Evolutionary conservation across 1,140 invertebrate genomes (phyloP), one percentile per base, ranked within the genome.

Genomic region (Conus ventricosus): DNA sequence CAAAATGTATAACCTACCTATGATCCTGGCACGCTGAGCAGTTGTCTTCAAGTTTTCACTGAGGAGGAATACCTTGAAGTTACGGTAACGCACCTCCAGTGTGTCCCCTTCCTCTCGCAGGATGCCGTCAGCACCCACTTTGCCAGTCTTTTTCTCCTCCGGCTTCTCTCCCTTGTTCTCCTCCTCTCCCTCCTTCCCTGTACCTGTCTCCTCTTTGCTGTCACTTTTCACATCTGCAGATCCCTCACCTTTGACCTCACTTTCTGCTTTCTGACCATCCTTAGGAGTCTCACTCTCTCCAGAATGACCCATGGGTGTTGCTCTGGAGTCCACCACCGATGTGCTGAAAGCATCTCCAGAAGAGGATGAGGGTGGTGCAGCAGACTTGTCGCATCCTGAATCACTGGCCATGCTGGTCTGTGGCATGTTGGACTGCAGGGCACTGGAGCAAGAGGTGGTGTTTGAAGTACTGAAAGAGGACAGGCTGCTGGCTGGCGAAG

Each of bases 31-130:
- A 88, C 98, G 96, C 57, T 98, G 97, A 54, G 97, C 96, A 90
- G 99, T 96, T 0, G 98, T 98, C 96, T 99, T 99, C 90, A 98
- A 98, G 87, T 97, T 97, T 94, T 99, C 99, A 94, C 99, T 99
- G 8, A 99, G 95, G 8, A 99, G 97, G 97, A 94, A 98, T 4
- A 99, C 96, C 80, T 97, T 96, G 93, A 99, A 99, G 88, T 97
- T 97, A 82, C 99, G 95, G 4, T 98, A 98, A 67, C 98, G 84
- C 11, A 92, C 80, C 17, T 91, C 87, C n/a, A 85, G 86, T 1
- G 39, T 23, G 10, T 87, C 87, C 5, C 67, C 54, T 17, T 87
- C 71, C 54, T 87, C 75, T 55, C 80, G 53, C 39, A 6, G 51
- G 8, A 81, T 81, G 51, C 80, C 80, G 51, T 81, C 80, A 13